phyloP scores from a whole-genome alignment of 2,888 invertebrate species.

The Idaea aversata region DNA sequence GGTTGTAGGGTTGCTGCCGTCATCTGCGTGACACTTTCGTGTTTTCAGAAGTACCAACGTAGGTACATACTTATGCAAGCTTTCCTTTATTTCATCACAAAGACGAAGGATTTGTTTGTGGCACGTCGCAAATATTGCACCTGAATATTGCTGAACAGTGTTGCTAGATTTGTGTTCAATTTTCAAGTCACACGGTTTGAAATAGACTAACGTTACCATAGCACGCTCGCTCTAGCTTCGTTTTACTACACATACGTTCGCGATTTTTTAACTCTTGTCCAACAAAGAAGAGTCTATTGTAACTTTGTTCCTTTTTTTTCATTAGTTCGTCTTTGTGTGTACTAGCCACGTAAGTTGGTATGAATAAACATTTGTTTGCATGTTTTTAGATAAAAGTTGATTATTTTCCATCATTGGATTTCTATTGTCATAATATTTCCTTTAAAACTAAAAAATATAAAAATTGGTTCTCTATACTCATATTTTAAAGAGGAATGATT shows the following conservation, averaged over 20 bases:
- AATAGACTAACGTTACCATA: neutral
- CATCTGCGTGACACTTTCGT: constrained; percentile 28
- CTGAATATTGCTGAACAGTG: constrained; percentile 32
- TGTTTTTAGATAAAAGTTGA: too few relatives aligned
- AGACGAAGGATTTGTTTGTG: constrained; percentile 27
- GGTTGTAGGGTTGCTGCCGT: constrained; percentile 18
- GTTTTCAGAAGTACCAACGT: constrained; percentile 18
- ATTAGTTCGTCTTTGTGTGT: too few relatives aligned
- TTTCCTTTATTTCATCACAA: constrained; percentile 30
- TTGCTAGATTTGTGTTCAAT: constrained; percentile 28
- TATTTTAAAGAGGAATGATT: too few relatives aligned
- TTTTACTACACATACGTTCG: neutral
- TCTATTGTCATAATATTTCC: too few relatives aligned
- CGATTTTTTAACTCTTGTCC: neutral
- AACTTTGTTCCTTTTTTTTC: neutral
- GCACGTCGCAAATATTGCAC: constrained; percentile 33
- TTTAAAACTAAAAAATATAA: too few relatives aligned
- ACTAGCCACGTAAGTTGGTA: too few relatives aligned
- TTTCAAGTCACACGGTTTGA: constrained; percentile 18
- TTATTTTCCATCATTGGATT: too few relatives aligned
- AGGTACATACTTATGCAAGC: neutral
- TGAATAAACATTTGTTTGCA: too few relatives aligned
- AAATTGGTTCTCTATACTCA: too few relatives aligned
- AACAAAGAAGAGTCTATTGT: neutral
- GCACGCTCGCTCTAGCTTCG: neutral